Evolutionary conservation across 1,140 invertebrate species (phyloP), one percentile per base, ranked within the genome.

Genomic region (Phymorhynchus buccinoides): DNA sequence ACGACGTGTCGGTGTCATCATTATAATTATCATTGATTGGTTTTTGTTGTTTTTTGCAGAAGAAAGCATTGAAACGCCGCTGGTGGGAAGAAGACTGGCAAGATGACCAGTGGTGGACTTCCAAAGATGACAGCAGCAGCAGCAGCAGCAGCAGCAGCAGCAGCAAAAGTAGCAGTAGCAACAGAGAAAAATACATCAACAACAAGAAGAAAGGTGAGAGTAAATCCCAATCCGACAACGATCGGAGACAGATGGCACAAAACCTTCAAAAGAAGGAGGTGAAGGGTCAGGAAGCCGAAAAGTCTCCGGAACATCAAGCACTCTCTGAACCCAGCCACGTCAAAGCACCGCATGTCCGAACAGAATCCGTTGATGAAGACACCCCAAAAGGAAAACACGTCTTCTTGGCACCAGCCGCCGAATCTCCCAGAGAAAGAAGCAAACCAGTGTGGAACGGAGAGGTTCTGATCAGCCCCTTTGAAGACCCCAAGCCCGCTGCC

Each of bases 81-180:
- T 83, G 81, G 81, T 83, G 81, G 81, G 81, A 83, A 32, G 39
- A 83, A 35, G 62, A 71, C 41, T 83, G 81, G 81, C 16, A 83
- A 14, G 81, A 83, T 6, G 81, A 83, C 14, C 18, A 83, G 27
- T 83, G 81, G 81, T 83, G 81, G 81, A 22, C 62, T 30, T 66
- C 81, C 35, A 83, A 83, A 30, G 81, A 35, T n/a, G 62, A 37
- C 32, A 39, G 35, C 80, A 68, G 18, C 52, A 56, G 9, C 52
- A 42, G n/a, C 62, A 68, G 41, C 80, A 82, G 62, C 52, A 56
- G 30, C 79, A 82, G 41, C 62, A 66, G 30, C 30, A 44, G 35
- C 27, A 83, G 66, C 27, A 56, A 48, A 16, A 80, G 71, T 32
- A 73, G 71, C 71, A 62, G 56, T 27, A 62, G 56, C 56, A 62